Percentiles rank a stretch among this genome's conserved stretches.
Conservation (phyloP, 2,797 vertebrate species). For the Diplodus sargus region DNA sequence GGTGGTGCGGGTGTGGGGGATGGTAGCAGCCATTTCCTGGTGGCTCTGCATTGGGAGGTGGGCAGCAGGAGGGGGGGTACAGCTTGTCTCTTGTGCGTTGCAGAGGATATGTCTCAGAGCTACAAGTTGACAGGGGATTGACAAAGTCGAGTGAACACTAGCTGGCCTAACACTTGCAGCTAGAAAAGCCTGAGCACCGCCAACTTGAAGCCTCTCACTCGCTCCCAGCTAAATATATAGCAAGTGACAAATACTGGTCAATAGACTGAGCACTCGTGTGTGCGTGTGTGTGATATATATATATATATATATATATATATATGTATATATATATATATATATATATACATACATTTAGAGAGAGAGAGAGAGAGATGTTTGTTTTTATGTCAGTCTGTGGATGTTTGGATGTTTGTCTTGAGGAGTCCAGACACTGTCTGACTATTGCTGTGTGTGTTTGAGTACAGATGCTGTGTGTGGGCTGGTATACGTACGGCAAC, state of each 20-base stretch:
- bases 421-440: conserved; percentile 23
- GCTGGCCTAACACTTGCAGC: conserved; percentile 84
- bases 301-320: no score
- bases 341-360: no score
- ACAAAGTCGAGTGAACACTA: conserved; percentile 85
- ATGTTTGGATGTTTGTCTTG: conserved; percentile 33
- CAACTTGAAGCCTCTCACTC: conserved; percentile 76
- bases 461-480: background rate
- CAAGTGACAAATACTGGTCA: conserved; percentile 86
- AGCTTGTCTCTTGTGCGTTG: conserved; percentile 71
- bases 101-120: conserved; percentile 85
- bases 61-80: conserved; percentile 43
- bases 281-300: conserved; percentile 49
- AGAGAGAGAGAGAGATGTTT: conserved; percentile 4
- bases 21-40: conserved; percentile 80
- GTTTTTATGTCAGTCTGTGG: conserved; percentile 30
- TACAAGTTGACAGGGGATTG: conserved; percentile 86
- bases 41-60: conserved; percentile 69
- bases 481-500: background rate
- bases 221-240: conserved; percentile 84
- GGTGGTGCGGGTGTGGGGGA: conserved; percentile 16
- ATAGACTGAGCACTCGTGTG: conserved; percentile 71
- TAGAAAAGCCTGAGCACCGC: conserved; percentile 81
- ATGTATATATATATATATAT: no score
- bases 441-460: conserved; percentile 12